A percentile compares a stretch with the other conserved stretches of the same genome.
phyloP scores from a whole-genome alignment of 2,888 invertebrate species.

The Protonemura montana region DNA sequence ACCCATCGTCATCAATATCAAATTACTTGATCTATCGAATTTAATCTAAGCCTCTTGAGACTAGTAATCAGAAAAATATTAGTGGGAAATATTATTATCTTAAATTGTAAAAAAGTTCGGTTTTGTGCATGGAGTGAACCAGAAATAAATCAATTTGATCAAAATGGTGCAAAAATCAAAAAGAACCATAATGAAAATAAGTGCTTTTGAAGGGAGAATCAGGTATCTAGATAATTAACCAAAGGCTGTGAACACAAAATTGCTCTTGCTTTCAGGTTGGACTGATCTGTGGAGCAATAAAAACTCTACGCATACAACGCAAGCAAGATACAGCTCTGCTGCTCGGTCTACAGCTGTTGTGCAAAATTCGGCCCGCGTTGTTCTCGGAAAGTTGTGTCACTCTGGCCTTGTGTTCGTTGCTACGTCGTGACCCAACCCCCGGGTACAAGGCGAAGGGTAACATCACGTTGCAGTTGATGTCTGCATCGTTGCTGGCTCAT shows the following conservation, averaged over 20 bases:
- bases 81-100: too few species aligned
- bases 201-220: too few species aligned
- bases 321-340: constrained; percentile 85
- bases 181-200: too few species aligned
- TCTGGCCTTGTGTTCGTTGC: constrained; percentile 79
- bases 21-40: too few species aligned
- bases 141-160: too few species aligned
- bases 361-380: constrained; percentile 79
- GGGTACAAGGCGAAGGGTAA: constrained; percentile 83
- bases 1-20: too few species aligned
- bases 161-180: too few species aligned
- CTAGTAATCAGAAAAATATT: too few species aligned
- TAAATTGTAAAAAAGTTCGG: too few species aligned
- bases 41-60: too few species aligned
- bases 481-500: constrained; percentile 83
- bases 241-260: not conserved
- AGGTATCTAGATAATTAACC: too few species aligned
- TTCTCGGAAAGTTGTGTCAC: constrained; percentile 79
- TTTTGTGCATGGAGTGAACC: too few species aligned
- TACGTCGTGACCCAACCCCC: constrained; percentile 76
- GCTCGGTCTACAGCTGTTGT: constrained; percentile 80
- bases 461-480: constrained; percentile 79
- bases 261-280: constrained; percentile 63
- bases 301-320: constrained; percentile 76
- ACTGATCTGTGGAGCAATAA: constrained; percentile 87